Base-by-base conservation (phyloP, 2,888 invertebrate genomes). In the Yponomeuta malinellus region DNA sequence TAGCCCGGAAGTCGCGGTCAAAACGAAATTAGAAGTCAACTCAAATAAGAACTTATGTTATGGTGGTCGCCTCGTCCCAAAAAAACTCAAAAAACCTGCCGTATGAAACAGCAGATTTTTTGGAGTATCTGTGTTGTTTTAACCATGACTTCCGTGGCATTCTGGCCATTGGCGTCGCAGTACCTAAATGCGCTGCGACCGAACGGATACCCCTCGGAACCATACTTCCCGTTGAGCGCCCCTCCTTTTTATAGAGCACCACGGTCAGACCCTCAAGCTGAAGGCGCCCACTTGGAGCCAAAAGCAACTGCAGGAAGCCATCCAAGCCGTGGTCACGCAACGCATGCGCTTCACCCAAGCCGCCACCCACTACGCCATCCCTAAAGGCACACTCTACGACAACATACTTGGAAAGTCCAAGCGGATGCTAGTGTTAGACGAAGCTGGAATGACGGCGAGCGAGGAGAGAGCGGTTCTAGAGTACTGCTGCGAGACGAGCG, bases 271-370 rank as follows among this genome's bases (percentile, higher is more conserved):
- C 81, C 93, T 94, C 91, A 95, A 95, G 92, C 89, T 95, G 93
- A 96, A 95, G 93, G 94, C 95, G 69, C 95, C 95, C 69, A 94
- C 94, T 74, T 96, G 96, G 96, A 95, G 94, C 12, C 95, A 95
- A 80, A 93, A 92, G 72, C 95, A 95, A 83, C 94, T 96, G 66
- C 95, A 95, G 84, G 95, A 95, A 81, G 96, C 96, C 67, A 95
- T 96, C 74, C 94, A 95, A 78, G 95, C 96, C 0, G 95, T 96
- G 69, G 94, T 95, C 76, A 94, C 94, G 4, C 96, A 96, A 85
- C 93, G 93, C 82, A 95, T 96, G 95, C 94, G 96, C 73, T 96
- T 96, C 87, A 96, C 96, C 6, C 95, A 95, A 84, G 96, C 96
- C 0, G 94, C 95, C 15, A 92, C 94, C 29, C 93, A 93, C 78